These are phyloP conservation scores for Chrysogorgia sp. DNA, from an alignment of 92 coral and sea anemone species.

Conservation along the genomic window DNA sequence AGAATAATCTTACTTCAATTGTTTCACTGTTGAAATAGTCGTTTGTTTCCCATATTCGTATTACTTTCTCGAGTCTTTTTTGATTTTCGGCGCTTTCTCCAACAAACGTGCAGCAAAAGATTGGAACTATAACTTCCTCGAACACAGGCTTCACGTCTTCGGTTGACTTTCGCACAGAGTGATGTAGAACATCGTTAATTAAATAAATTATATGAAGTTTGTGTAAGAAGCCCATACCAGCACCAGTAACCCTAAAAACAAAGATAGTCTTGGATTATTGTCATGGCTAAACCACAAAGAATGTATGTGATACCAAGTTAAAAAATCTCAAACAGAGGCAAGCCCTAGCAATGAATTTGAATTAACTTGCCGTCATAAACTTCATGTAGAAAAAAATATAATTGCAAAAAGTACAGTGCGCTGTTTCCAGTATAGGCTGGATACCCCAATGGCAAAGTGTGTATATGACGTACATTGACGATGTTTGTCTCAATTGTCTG, in stretches of 20 bases:
- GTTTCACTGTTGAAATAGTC: slow-evolving; percentile 72
- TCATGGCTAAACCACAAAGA: no score
- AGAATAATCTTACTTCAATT: slow-evolving; percentile 56
- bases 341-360: no score
- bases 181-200: slow-evolving; percentile 85
- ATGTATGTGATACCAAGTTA: no score
- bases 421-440: no score
- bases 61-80: slow-evolving; percentile 81
- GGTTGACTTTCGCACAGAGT: slow-evolving; percentile 78
- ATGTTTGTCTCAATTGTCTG: no score
- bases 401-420: no score
- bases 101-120: slow-evolving; percentile 73
- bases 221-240: slow-evolving; percentile 86
- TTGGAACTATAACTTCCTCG: slow-evolving; percentile 81
- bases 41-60: slow-evolving; percentile 91
- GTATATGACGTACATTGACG: no score
- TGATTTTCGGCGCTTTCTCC: slow-evolving; percentile 88
- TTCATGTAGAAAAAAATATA: no score
- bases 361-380: no score
- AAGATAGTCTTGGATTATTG: no score
- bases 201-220: slow-evolving; percentile 91
- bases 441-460: no score
- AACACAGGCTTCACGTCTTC: slow-evolving; percentile 72
- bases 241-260: slow-evolving; percentile 69
- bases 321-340: no score